Evolutionary conservation across 2,888 invertebrate genomes (phyloP), one percentile per base, ranked within the genome.

Genomic region (Ditylenchus weischeri): DNA sequence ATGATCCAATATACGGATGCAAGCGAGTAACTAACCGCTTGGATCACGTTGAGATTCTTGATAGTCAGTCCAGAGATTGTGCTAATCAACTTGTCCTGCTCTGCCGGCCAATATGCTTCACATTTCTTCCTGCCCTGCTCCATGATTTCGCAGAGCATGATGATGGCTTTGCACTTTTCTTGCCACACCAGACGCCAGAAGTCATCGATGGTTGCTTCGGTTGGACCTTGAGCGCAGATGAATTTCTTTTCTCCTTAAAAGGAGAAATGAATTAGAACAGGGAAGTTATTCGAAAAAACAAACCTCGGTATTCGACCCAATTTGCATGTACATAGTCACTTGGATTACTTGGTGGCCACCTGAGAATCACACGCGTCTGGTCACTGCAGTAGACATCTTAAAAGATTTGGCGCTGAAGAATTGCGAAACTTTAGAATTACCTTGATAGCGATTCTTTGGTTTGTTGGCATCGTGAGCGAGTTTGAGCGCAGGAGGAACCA

Each of bases 261-360:
- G 2, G 29, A 29, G 29, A 29, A 29, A 4, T 2, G 8, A 43
- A 43, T 1, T 8, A 8, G 15, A 13, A 8, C 1, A 43, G 2
- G 43, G 5, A 43, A 43, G 3, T 43, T 2, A 43, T 10, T 15
- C 43, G 43, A 8, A 6, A 43, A 1, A 43, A 38, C 58, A 10
- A 38, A 57, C 64, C 65, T 38, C 62, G 60, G 38, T 71, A 71
- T 47, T 70, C 64, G 49, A 71, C 43, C 38, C 43, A 78, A 60
- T 78, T 78, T 19, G 77, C 78, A 67, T 78, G 78, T 4, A 78
- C 70, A 64, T 78, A 78, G 64, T 78, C 78, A 38, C 69, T 69
- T 8, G 65, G 19, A 36, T 38, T 23, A 15, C 23, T 47, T n/a
- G 61, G 38, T 51, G 65, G 61, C 61, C 62, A 61, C 6, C 47